Evolutionary conservation across 64 coral and sea anemone genomes (phyloP).

Genomic region (Cladopsammia gracilis): DNA sequence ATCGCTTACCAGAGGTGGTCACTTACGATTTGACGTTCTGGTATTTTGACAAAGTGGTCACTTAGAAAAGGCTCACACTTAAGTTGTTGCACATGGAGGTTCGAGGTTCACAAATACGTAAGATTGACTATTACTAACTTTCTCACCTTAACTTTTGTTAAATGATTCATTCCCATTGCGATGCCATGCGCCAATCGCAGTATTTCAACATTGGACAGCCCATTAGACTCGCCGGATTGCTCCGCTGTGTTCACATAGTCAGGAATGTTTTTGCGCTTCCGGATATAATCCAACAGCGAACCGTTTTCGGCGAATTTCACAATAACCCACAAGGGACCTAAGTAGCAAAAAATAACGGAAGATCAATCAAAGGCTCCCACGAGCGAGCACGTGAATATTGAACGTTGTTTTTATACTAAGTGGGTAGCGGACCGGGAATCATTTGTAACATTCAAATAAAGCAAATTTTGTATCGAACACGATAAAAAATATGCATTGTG

Average conservation of each 20-base stretch:
- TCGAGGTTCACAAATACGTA: no score
- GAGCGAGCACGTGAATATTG: no score
- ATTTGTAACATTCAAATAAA: no score
- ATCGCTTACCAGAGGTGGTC: no score
- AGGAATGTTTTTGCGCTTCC: constrained; percentile 11
- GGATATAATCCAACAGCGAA: constrained; percentile 63
- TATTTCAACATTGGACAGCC: constrained; percentile 8
- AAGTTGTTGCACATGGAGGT: no score
- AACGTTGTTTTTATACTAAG: no score
- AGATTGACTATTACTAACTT: neutral
- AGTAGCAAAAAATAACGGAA: neutral
- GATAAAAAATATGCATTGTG: no score
- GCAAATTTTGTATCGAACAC: no score
- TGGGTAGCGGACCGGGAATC: no score
- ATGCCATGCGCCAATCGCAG: constrained; percentile 72
- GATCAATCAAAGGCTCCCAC: neutral
- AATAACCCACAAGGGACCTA: constrained; percentile 83
- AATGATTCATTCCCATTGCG: constrained; percentile 79
- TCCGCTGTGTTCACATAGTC: constrained; percentile 33
- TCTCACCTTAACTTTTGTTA: constrained; percentile 63
- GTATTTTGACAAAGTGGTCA: no score
- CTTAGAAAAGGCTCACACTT: no score
- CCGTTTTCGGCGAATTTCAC: constrained; percentile 89
- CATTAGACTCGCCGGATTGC: neutral
- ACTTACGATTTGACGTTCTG: no score